Evolutionary conservation across 2,113 vertebrate genomes (phyloP).

Genomic region (Brachypodius melanocephalos): DNA sequence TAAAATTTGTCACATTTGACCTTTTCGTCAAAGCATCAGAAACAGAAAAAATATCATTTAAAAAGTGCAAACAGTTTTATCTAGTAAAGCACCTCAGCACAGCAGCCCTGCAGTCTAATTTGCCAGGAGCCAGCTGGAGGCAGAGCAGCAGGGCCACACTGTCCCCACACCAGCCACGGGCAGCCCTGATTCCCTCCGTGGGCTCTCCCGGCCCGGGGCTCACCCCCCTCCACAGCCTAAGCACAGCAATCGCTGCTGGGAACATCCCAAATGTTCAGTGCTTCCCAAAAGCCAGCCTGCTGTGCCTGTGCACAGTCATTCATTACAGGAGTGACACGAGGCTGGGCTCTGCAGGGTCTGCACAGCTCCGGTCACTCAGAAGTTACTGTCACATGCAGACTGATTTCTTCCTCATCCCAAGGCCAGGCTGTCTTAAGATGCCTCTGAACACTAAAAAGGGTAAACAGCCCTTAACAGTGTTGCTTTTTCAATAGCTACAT

Average conservation of each 20-base stretch:
- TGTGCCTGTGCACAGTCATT: neutral
- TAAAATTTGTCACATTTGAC: neutral
- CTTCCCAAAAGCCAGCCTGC: neutral
- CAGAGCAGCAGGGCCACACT: neutral
- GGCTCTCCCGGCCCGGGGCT: neutral
- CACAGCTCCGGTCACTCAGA: rapidly evolving
- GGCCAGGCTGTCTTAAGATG: rapidly evolving
- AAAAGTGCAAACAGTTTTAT: neutral
- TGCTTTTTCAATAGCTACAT: neutral
- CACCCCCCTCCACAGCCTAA: neutral
- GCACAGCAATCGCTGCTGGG: neutral
- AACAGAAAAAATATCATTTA: neutral
- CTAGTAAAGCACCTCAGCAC: neutral
- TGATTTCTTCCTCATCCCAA: neutral
- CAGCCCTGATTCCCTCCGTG: rapidly evolving
- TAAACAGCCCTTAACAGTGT: neutral
- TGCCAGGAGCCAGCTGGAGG: neutral
- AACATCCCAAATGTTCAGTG: rapidly evolving
- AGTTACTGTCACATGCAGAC: neutral
- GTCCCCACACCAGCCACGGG: neutral
- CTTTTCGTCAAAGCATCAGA: neutral
- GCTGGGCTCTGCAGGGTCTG: neutral
- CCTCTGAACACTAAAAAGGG: neutral
- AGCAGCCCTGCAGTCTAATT: neutral
- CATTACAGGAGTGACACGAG: rapidly evolving